phyloP scores from a whole-genome alignment of 2,113 vertebrate genomes.

The Climacteris rufus region DNA sequence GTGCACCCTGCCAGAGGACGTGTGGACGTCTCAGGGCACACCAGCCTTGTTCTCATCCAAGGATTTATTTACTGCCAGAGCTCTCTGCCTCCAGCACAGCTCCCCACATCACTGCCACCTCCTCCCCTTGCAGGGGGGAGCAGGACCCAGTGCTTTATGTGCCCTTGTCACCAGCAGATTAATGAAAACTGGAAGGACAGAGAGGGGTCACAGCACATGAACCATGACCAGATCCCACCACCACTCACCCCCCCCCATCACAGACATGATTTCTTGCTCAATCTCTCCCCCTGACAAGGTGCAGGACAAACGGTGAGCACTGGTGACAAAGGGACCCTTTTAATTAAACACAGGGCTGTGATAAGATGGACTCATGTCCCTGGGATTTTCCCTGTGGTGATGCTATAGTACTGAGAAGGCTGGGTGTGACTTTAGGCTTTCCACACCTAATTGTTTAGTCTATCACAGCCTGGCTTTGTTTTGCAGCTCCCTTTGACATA shows the following conservation, averaged over 20 bases:
- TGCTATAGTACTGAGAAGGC: not conserved
- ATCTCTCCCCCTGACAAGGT: slow-evolving; percentile 8
- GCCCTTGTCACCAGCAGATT: slow-evolving; percentile 14
- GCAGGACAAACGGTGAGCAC: not conserved
- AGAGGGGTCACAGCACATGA: not conserved
- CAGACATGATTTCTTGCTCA: slow-evolving; percentile 51
- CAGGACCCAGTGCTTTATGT: not conserved
- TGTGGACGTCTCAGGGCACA: not conserved
- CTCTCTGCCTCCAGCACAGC: not conserved
- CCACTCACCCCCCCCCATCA: not conserved
- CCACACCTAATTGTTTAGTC: not conserved
- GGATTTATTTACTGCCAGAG: not conserved
- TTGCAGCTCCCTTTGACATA: not conserved
- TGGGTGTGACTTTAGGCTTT: not conserved
- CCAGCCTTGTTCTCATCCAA: not conserved
- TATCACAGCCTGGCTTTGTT: not conserved
- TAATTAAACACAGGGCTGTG: not conserved
- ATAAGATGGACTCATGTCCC: not conserved
- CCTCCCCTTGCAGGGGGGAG: not conserved
- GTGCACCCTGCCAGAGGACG: not conserved
- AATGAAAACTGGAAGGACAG: not conserved
- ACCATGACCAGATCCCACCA: not conserved
- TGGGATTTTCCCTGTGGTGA: not conserved
- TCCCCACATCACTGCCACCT: not conserved
- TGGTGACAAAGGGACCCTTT: not conserved